Percentiles rank a stretch among this genome's conserved stretches.
Conservation (phyloP, 2,113 vertebrate species). For the Collichthys lucidus region DNA sequence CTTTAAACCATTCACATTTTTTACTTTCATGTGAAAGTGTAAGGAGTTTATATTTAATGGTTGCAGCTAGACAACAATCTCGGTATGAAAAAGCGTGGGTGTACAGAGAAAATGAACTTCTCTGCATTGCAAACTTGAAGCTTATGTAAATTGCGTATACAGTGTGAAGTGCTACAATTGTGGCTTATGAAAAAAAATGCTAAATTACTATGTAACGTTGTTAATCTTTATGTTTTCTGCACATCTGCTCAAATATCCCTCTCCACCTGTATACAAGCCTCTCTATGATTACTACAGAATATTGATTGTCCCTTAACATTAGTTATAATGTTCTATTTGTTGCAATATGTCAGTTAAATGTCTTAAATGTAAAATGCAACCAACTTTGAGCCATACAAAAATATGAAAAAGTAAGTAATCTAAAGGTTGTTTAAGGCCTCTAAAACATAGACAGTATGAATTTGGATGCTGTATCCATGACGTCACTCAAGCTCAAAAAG, state of each 20-base stretch:
- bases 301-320: background rate
- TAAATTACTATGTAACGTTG: background rate
- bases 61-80: constrained; percentile 11
- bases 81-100: constrained; percentile 20
- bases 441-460: too few species aligned
- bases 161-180: background rate
- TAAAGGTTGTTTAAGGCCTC: background rate
- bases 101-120: constrained; percentile 19
- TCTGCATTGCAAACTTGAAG: constrained; percentile 9
- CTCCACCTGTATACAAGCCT: background rate
- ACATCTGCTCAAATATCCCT: background rate
- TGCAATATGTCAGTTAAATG: background rate
- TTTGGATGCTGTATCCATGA: too few species aligned
- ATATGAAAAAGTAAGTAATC: too few species aligned
- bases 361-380: background rate
- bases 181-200: background rate
- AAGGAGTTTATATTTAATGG: constrained; percentile 11
- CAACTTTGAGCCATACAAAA: background rate
- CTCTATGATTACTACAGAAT: background rate
- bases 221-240: constrained; percentile 1
- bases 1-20: constrained; percentile 7
- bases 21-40: constrained; percentile 9
- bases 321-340: background rate
- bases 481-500: too few species aligned
- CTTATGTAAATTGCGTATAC: background rate